phyloP scores from a whole-genome alignment of 2,797 vertebrate genomes.

The Silurus aristotelis region DNA sequence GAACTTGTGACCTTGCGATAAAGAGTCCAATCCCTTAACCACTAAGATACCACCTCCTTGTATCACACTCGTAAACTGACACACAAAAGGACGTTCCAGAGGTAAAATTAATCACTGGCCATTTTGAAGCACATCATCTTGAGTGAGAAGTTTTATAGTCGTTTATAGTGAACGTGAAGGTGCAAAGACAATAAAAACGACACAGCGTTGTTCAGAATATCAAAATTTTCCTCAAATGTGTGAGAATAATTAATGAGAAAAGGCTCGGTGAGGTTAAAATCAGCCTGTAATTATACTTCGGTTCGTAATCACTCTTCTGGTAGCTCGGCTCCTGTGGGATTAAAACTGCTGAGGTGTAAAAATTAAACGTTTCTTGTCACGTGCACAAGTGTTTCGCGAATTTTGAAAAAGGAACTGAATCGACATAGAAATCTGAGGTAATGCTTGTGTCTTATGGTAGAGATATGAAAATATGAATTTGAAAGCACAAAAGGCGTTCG shows the following conservation, averaged over 20 bases:
- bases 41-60: too few species aligned
- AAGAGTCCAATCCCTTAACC: too few species aligned
- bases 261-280: neutral
- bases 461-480: neutral
- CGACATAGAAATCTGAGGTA: neutral
- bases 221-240: neutral
- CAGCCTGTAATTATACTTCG: neutral
- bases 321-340: neutral
- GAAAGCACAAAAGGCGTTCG: too few species aligned
- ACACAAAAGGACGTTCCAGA: neutral
- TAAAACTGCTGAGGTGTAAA: too few species aligned
- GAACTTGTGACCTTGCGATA: too few species aligned
- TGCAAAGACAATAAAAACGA: neutral
- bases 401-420: neutral
- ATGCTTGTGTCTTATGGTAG: neutral
- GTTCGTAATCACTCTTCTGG: neutral
- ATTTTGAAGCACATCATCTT: neutral
- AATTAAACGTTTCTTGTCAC: neutral
- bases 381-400: neutral
- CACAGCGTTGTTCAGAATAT: neutral
- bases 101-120: neutral
- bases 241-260: neutral
- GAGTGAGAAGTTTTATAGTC: neutral
- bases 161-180: neutral
- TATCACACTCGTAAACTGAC: neutral